Percentiles rank a stretch among this genome's conserved stretches.
These are phyloP conservation scores for Anas platyrhynchos DNA, from an alignment of 2,113 vertebrate species.

Conservation along the genomic window DNA sequence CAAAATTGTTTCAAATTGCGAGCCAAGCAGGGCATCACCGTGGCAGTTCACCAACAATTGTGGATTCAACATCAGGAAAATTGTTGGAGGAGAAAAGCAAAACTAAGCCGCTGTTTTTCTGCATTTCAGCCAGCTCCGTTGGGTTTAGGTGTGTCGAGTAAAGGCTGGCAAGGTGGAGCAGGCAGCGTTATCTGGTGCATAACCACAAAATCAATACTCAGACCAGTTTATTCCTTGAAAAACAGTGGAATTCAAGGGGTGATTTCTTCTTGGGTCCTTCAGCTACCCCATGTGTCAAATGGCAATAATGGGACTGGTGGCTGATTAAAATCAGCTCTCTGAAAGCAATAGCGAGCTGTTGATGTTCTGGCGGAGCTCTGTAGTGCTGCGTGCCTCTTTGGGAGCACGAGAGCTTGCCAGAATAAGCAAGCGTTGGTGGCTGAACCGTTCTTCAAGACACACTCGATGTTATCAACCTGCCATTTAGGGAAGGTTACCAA, in stretches of 20 bases:
- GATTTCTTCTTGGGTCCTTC: neutral
- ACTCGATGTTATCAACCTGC: conserved; percentile 47
- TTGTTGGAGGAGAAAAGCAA: neutral
- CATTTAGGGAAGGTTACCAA: neutral
- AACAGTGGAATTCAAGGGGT: neutral
- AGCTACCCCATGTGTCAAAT: neutral
- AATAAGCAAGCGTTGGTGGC: conserved; percentile 4
- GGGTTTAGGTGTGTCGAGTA: neutral
- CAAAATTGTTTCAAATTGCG: neutral
- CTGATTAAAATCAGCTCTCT: neutral
- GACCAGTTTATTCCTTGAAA: neutral
- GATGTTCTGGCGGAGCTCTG: neutral
- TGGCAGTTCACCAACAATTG: neutral
- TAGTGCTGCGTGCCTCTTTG: neutral
- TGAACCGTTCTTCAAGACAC: neutral
- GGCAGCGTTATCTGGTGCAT: neutral
- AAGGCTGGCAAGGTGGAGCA: neutral
- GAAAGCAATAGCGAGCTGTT: neutral
- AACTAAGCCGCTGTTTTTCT: neutral
- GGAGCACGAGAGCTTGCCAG: neutral
- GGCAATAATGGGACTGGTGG: neutral
- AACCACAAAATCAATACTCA: neutral
- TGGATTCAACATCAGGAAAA: neutral
- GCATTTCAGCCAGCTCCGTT: neutral
- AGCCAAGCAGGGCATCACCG: neutral